Evolutionary conservation across 1,140 invertebrate genomes (phyloP).

Genomic region (Rhyzopertha dominica): DNA sequence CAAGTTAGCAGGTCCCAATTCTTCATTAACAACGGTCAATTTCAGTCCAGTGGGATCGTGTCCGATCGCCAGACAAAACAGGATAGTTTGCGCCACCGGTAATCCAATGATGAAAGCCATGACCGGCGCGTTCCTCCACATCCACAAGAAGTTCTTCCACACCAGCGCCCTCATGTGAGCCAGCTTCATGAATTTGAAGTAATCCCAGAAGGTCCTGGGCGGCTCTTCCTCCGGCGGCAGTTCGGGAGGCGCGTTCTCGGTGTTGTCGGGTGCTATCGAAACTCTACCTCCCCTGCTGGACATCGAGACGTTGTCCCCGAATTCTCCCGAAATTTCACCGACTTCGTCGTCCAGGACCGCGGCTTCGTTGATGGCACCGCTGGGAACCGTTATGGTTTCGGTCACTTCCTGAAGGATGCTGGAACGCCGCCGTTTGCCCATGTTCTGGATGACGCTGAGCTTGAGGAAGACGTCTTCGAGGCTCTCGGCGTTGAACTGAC

Average conservation of each 20-base stretch:
- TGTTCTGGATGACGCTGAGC: slow-evolving; percentile 76
- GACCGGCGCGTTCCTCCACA: slow-evolving; percentile 86
- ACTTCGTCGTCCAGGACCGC: slow-evolving; percentile 59
- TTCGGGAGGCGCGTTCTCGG: slow-evolving; percentile 42
- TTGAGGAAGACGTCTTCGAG: slow-evolving; percentile 92
- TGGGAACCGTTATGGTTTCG: slow-evolving; percentile 57
- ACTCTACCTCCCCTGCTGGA: slow-evolving; percentile 56
- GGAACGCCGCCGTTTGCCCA: slow-evolving; percentile 68
- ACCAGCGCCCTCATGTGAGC: slow-evolving; percentile 77
- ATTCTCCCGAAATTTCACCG: slow-evolving; percentile 77
- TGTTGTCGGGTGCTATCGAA: slow-evolving; percentile 31
- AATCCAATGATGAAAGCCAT: slow-evolving; percentile 90
- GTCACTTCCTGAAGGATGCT: slow-evolving; percentile 70
- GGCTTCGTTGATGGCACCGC: slow-evolving; percentile 50
- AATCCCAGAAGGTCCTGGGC: slow-evolving; percentile 49
- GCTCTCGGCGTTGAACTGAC: slow-evolving; percentile 70
- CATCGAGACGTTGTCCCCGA: slow-evolving; percentile 76
- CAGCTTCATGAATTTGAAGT: slow-evolving; percentile 60
- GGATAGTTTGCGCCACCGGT: slow-evolving; percentile 88
- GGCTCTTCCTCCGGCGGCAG: slow-evolving; percentile 58
- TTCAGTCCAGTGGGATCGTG: slow-evolving; percentile 79
- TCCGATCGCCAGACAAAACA: slow-evolving; percentile 93
- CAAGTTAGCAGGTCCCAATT: too few relatives aligned
- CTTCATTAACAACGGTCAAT: slow-evolving; percentile 81
- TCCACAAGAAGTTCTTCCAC: slow-evolving; percentile 88